Percentiles rank a stretch among this genome's conserved stretches.
Conservation (phyloP, 2,797 vertebrate species). For the Chrosomus eos region DNA sequence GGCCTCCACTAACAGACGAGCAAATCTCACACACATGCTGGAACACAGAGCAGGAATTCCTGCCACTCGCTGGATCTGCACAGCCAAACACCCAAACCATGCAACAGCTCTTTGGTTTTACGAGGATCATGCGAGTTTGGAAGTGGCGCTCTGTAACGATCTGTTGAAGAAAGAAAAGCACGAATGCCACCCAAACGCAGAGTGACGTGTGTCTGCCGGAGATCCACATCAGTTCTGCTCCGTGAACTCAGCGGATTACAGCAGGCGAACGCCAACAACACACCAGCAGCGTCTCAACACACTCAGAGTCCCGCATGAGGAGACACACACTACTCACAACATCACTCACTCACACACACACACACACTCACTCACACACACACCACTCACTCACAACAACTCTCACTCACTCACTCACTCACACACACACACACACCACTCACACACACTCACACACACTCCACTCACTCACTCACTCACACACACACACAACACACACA, state of each 20-base stretch:
- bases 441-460: too few species aligned
- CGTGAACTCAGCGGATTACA: conserved; percentile 44
- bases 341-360: too few species aligned
- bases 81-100: background rate
- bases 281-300: background rate
- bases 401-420: too few species aligned
- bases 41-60: background rate
- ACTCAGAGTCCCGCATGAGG: too few species aligned
- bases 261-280: background rate
- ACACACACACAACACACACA: too few species aligned
- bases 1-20: background rate
- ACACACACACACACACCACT: too few species aligned
- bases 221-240: conserved; percentile 37
- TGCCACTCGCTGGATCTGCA: background rate
- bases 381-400: too few species aligned
- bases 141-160: background rate
- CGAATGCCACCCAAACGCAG: conserved; percentile 39
- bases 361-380: too few species aligned
- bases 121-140: background rate
- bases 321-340: too few species aligned
- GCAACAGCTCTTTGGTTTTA: conserved; percentile 10
- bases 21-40: conserved; percentile 20
- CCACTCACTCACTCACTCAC: too few species aligned
- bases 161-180: conserved; percentile 4
- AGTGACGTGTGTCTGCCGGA: conserved; percentile 12